phyloP scores from a whole-genome alignment of 2,888 invertebrate genomes.

The Sisyra terminalis region DNA sequence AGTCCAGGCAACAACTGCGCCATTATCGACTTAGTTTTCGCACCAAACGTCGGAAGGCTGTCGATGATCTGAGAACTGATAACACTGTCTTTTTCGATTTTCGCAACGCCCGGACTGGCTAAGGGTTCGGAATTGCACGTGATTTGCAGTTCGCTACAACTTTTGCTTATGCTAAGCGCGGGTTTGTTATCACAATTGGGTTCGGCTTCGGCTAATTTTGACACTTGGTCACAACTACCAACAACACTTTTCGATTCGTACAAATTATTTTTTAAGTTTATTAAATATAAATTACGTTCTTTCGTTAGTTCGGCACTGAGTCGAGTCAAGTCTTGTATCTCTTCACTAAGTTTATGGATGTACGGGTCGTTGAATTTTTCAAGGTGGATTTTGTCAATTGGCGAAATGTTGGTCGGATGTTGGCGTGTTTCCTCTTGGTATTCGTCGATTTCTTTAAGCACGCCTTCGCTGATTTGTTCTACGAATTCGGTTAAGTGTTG shows the following conservation, averaged over 20 bases:
- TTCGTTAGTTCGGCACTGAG: slow-evolving; percentile 39
- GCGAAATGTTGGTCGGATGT: slow-evolving; percentile 24
- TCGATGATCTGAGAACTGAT: too few relatives aligned
- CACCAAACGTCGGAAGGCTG: too few relatives aligned
- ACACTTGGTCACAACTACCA: slow-evolving; percentile 32
- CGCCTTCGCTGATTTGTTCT: slow-evolving; percentile 64
- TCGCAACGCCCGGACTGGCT: too few relatives aligned
- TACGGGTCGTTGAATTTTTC: slow-evolving; percentile 43
- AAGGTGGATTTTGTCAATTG: slow-evolving; percentile 19
- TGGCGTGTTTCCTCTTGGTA: slow-evolving; percentile 31
- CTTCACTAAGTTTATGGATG: slow-evolving; percentile 38
- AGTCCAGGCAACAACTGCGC: slow-evolving; percentile 20
- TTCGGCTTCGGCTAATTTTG: slow-evolving; percentile 30
- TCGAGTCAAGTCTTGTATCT: slow-evolving; percentile 38
- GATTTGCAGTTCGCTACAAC: slow-evolving; percentile 7
- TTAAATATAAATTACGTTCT: slow-evolving; percentile 34
- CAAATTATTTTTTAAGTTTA: slow-evolving; percentile 31
- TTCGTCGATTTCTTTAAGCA: slow-evolving; percentile 59
- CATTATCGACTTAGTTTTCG: neutral
- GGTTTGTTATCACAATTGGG: slow-evolving; percentile 8
- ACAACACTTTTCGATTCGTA: neutral
- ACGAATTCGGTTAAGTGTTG: slow-evolving; percentile 64
- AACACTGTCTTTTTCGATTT: too few relatives aligned
- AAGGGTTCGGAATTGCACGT: neutral
- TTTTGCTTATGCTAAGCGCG: slow-evolving; percentile 10